Conservation (phyloP, 2,888 invertebrate genomes). For the Dasypolia templi region DNA sequence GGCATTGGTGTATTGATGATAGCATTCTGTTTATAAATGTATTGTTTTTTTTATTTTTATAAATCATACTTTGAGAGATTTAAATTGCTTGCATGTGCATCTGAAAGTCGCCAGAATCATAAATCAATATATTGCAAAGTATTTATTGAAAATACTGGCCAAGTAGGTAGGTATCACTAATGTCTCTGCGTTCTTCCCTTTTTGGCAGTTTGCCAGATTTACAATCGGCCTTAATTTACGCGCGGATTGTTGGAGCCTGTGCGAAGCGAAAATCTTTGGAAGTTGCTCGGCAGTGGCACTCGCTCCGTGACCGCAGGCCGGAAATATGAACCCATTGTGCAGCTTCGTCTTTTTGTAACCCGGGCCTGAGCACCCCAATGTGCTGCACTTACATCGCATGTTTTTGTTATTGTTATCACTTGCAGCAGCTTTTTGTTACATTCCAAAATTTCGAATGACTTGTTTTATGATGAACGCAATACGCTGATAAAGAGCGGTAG, state of each 20-base stretch:
- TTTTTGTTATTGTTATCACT: slow-evolving; percentile 62
- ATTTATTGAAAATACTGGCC: slow-evolving; percentile 58
- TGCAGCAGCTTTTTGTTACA: slow-evolving; percentile 43
- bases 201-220: slow-evolving; percentile 78
- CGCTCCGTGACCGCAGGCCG: slow-evolving; percentile 76
- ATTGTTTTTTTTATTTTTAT: background rate
- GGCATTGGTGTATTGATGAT: slow-evolving; percentile 8
- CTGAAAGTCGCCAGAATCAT: background rate
- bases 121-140: slow-evolving; percentile 37
- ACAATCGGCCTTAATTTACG: slow-evolving; percentile 80
- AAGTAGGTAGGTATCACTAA: slow-evolving; percentile 75
- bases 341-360: slow-evolving; percentile 79
- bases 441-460: slow-evolving; percentile 40
- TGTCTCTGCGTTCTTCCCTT: slow-evolving; percentile 72
- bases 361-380: slow-evolving; percentile 67
- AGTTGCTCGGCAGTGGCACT: slow-evolving; percentile 73
- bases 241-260: slow-evolving; percentile 72
- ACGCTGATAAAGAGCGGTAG: slow-evolving; percentile 26
- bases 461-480: slow-evolving; percentile 13
- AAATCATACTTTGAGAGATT: background rate
- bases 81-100: background rate
- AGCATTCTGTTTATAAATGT: background rate
- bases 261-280: slow-evolving; percentile 75
- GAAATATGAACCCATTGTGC: slow-evolving; percentile 85
- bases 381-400: slow-evolving; percentile 64